These are phyloP conservation scores for Oreochromis mossambicus DNA, from an alignment of 2,797 vertebrate genomes.

Conservation along the genomic window DNA sequence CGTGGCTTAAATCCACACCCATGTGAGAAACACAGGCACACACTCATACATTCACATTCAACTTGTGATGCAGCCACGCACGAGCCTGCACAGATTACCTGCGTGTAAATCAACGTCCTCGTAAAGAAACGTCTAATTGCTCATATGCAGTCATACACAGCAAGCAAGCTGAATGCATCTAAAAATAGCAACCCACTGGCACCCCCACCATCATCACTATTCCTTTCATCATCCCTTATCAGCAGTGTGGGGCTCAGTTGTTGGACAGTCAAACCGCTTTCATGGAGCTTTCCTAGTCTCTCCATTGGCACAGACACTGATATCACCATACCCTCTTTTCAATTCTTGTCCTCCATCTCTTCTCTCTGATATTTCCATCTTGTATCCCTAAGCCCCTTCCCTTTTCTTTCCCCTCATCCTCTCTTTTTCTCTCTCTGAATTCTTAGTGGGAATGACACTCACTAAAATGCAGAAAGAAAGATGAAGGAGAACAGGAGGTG, in stretches of 20 bases:
- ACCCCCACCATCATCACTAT: constrained; percentile 53
- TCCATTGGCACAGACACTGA: neutral
- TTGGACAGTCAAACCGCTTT: constrained; percentile 59
- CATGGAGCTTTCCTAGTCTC: constrained; percentile 43
- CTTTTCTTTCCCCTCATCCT: neutral
- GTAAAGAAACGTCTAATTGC: neutral
- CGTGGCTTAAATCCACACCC: constrained; percentile 48
- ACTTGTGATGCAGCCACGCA: constrained; percentile 8
- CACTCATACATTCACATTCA: constrained; percentile 6
- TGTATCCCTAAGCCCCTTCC: neutral
- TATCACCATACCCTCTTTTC: constrained; percentile 16
- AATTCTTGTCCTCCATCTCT: constrained; percentile 7
- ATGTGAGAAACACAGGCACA: constrained; percentile 29
- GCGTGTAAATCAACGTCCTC: neutral
- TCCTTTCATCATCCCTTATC: constrained; percentile 63
- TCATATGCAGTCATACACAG: constrained; percentile 8
- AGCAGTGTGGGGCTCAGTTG: constrained; percentile 46
- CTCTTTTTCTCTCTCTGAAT: neutral
- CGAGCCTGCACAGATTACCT: constrained; percentile 14
- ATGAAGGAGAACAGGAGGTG: constrained; percentile 1
- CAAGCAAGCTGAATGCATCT: constrained; percentile 42
- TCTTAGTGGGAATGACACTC: constrained; percentile 13
- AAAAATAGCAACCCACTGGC: constrained; percentile 60
- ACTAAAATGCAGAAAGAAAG: neutral
- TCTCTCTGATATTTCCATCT: constrained; percentile 16